Evolutionary conservation across 2,888 invertebrate genomes (phyloP).

Genomic region (Eretmocerus hayati): DNA sequence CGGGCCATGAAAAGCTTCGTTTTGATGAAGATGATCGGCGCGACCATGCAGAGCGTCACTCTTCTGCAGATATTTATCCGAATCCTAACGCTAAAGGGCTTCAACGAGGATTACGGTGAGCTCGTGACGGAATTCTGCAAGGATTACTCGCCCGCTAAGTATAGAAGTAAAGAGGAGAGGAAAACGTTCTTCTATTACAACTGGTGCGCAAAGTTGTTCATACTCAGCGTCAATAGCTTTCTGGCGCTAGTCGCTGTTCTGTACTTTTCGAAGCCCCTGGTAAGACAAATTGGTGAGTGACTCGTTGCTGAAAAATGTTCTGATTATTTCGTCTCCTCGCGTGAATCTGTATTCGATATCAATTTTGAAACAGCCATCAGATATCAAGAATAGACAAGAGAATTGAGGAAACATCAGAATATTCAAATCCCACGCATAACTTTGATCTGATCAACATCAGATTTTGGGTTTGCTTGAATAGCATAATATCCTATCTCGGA

Average conservation of each 20-base stretch:
- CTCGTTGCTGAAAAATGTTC: not conserved
- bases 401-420: too few relatives aligned
- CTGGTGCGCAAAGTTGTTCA: constrained; percentile 16
- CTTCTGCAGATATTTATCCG: constrained; percentile 19
- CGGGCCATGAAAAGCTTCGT: not conserved
- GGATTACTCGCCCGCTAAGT: constrained; percentile 18
- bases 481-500: too few relatives aligned
- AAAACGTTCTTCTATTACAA: constrained; percentile 21
- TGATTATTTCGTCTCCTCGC: not conserved
- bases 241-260: constrained; percentile 22
- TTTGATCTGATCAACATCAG: too few relatives aligned
- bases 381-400: too few relatives aligned
- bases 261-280: constrained; percentile 24
- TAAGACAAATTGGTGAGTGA: constrained; percentile 21
- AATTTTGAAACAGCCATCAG: too few relatives aligned
- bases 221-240: constrained; percentile 19
- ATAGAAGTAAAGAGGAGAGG: constrained; percentile 18
- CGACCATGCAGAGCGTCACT: constrained; percentile 7
- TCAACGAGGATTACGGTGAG: constrained; percentile 21
- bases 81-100: constrained; percentile 22
- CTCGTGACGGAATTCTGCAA: constrained; percentile 20
- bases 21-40: constrained; percentile 9
- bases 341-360: too few relatives aligned
- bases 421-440: too few relatives aligned
- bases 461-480: too few relatives aligned